Base-by-base conservation (phyloP, 2,888 invertebrate genomes). In the Ectropis crepuscularia region DNA sequence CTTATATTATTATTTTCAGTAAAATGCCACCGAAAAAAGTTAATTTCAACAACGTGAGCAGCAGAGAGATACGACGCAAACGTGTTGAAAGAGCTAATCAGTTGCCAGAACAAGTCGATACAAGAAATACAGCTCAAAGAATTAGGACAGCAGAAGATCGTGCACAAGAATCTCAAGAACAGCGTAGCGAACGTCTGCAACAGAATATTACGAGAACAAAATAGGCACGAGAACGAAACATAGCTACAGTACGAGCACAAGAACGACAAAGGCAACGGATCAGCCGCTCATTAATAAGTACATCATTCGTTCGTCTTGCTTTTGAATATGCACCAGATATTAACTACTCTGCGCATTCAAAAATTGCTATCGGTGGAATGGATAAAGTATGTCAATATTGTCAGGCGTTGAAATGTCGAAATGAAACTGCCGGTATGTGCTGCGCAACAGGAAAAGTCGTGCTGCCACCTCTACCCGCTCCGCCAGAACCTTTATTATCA, bases 111-210 rank as follows among this genome's bases (percentile, higher is more conserved):
- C 65, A 71, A 70, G 63, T 70, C 61, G 71, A 38, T 62, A 45
- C 70, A 74, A 73, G 63, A 72, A 76, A 72, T 70, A 39, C 71
- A 74, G 67, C 71, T 75, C 69, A 70, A 66, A 61, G 61, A 64
- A 60, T 69, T 43, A 66, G 62, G 60, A 60, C 62, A 12, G 69
- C 65, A 68, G 62, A 63, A 61, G 37, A 63, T 70, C 70, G 69
- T 70, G 69, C 64, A 69, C 70, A 71, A 67, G 73, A 73, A 73
- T 72, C 70, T 74, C 71, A 71, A 74, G 72, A 75, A 70, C 73
- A 73, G 73, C 69, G 72, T 71, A 53, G 64, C 59, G 69, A 75
- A 74, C 69, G 70, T 67, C 71, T 72, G 62, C 72, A 47, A 70
- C 65, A 72, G 64, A 73, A 57, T 72, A 63, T 72, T 54, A 57